Evolutionary conservation across 92 coral and sea anemone species (phyloP).

Genomic region (Bergia sp.): DNA sequence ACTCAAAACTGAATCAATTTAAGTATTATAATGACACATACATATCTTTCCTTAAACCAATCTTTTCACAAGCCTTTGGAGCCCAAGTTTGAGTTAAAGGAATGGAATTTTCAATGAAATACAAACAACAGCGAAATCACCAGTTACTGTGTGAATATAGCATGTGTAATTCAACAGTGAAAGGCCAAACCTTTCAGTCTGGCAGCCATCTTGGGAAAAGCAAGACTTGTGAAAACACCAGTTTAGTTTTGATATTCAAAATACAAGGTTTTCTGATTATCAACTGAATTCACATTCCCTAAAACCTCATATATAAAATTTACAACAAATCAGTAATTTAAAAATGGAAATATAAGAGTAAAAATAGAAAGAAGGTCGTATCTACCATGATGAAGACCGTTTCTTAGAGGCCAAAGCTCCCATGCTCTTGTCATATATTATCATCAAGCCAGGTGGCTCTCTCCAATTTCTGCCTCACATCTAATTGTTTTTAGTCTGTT

Average conservation of each 20-base stretch:
- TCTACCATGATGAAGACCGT: conserved; percentile 71
- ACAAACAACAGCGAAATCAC: conserved; percentile 35
- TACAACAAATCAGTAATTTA: not conserved
- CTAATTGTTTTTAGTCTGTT: conserved; percentile 44
- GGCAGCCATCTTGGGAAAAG: conserved; percentile 48
- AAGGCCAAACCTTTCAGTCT: conserved; percentile 13
- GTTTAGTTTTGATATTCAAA: conserved; percentile 6
- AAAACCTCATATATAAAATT: conserved; percentile 1
- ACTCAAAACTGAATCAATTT: conserved; percentile 58
- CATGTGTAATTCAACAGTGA: conserved; percentile 23
- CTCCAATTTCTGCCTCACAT: conserved; percentile 43
- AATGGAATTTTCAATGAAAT: not conserved
- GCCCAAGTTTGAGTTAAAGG: not conserved
- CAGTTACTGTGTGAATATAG: conserved; percentile 21
- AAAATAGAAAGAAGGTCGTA: conserved; percentile 14
- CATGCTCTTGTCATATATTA: conserved; percentile 65
- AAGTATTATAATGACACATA: conserved; percentile 47
- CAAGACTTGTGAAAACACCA: not conserved
- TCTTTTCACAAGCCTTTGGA: conserved; percentile 12
- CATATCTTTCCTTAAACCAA: conserved; percentile 47
- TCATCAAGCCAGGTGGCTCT: conserved; percentile 66
- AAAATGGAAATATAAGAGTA: not conserved
- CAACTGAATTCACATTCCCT: not conserved
- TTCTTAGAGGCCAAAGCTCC: conserved; percentile 75
- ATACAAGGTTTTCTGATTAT: not conserved